Percentiles rank a stretch among this genome's conserved stretches.
Conservation (phyloP, 1,140 invertebrate genomes). For the Papilio machaon region DNA sequence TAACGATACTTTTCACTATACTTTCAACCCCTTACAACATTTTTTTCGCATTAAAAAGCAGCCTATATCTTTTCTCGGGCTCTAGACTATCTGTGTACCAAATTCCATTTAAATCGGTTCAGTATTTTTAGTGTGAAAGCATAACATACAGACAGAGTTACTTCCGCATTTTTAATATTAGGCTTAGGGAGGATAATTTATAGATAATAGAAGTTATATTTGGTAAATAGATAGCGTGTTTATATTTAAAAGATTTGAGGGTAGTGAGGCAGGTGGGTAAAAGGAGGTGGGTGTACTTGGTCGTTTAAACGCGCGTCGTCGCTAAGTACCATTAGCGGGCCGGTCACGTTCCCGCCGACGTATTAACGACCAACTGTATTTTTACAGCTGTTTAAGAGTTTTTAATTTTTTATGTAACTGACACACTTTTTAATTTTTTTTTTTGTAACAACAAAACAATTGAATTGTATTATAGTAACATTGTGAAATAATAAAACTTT, state of each 20-base stretch:
- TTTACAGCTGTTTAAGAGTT: slow-evolving; percentile 23
- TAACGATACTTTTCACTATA: no score
- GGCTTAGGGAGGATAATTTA: not conserved
- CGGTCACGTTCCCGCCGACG: slow-evolving; percentile 31
- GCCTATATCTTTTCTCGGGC: no score
- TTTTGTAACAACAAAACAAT: not conserved
- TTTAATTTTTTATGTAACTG: slow-evolving; percentile 1
- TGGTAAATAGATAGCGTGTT: not conserved
- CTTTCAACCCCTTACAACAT: no score
- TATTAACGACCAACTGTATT: slow-evolving; percentile 24
- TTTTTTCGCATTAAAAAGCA: no score
- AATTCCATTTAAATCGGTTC: no score
- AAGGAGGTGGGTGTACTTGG: not conserved
- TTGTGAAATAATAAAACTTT: not conserved
- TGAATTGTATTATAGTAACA: not conserved
- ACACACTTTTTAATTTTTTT: not conserved
- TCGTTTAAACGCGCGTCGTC: slow-evolving; percentile 49
- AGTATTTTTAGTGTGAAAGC: no score
- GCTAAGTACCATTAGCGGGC: slow-evolving; percentile 57
- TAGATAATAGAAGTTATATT: not conserved
- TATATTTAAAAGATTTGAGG: not conserved
- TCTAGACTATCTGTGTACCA: no score
- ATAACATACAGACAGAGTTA: no score
- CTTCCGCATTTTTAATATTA: no score
- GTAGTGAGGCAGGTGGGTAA: not conserved